Conservation (phyloP, 2,888 invertebrate species). For the Latrodectus elegans region DNA sequence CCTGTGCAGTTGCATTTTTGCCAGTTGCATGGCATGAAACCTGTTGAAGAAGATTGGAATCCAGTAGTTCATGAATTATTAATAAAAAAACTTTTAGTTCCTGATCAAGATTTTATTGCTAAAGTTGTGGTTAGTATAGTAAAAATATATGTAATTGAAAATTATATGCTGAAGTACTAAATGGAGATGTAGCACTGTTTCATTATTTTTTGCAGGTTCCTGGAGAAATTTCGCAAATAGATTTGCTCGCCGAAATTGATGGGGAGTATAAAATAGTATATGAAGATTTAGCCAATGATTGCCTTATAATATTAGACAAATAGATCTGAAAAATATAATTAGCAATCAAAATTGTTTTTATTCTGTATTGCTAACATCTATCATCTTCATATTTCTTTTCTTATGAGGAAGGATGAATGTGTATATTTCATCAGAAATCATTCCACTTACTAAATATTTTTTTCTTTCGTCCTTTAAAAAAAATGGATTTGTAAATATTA, state of each 20-base stretch:
- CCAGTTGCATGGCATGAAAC: conserved; percentile 36
- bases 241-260: conserved; percentile 30
- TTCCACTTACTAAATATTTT: too few species aligned
- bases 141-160: background rate
- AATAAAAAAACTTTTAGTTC: conserved; percentile 12
- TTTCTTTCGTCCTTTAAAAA: too few species aligned
- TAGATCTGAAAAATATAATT: background rate
- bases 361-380: too few species aligned
- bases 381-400: too few species aligned
- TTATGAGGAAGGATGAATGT: too few species aligned
- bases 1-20: conserved; percentile 61
- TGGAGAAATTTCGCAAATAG: conserved; percentile 50
- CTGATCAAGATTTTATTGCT: conserved; percentile 26
- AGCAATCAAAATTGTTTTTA: too few species aligned
- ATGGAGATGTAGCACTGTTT: background rate
- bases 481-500: too few species aligned
- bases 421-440: too few species aligned
- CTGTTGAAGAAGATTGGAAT: conserved; percentile 22
- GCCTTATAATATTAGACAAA: conserved; percentile 11
- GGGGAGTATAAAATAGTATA: conserved; percentile 35
- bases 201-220: conserved; percentile 22
- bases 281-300: conserved; percentile 26
- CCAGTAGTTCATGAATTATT: conserved; percentile 13
- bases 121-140: conserved; percentile 50
- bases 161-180: background rate